Conservation (phyloP, 2,888 invertebrate genomes). For the Pheosia gnoma region DNA sequence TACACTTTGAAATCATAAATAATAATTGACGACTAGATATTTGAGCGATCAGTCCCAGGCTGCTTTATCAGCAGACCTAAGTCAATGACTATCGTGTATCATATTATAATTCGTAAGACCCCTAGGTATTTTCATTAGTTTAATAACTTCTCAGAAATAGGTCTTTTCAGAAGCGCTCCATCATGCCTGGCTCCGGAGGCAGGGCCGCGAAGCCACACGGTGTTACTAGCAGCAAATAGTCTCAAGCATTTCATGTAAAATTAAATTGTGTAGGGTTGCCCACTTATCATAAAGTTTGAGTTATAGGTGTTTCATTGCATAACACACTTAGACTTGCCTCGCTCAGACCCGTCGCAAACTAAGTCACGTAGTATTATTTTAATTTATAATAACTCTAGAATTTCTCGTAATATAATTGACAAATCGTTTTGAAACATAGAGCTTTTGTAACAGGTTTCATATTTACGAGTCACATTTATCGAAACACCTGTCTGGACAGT, state of each 20-base stretch:
- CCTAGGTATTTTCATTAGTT: not conserved
- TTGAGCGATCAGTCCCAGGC: too few relatives aligned
- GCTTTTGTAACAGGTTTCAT: slow-evolving; percentile 4
- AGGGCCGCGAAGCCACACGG: slow-evolving; percentile 13
- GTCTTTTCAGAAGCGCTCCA: slow-evolving; percentile 14
- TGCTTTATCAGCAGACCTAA: too few relatives aligned
- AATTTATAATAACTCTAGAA: not conserved
- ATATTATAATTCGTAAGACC: not conserved
- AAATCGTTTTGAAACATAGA: not conserved
- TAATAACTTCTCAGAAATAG: slow-evolving; percentile 13
- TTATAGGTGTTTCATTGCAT: not conserved
- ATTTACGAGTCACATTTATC: slow-evolving; percentile 28
- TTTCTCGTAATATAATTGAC: not conserved
- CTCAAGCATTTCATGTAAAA: slow-evolving; percentile 20
- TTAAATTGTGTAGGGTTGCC: slow-evolving; percentile 23
- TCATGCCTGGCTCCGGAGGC: slow-evolving; percentile 22
- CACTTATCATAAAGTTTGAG: not conserved
- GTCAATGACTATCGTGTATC: not conserved
- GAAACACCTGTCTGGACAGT: slow-evolving; percentile 26
- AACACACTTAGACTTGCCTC: not conserved
- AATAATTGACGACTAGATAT: too few relatives aligned
- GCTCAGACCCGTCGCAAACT: too few relatives aligned
- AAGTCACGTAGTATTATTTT: too few relatives aligned
- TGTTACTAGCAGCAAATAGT: slow-evolving; percentile 18
- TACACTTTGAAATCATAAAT: too few relatives aligned